A percentile compares a stretch with the other conserved stretches of the same genome.
Evolutionary conservation across 2,888 invertebrate species (phyloP).

Genomic region (Hetaerina titia): DNA sequence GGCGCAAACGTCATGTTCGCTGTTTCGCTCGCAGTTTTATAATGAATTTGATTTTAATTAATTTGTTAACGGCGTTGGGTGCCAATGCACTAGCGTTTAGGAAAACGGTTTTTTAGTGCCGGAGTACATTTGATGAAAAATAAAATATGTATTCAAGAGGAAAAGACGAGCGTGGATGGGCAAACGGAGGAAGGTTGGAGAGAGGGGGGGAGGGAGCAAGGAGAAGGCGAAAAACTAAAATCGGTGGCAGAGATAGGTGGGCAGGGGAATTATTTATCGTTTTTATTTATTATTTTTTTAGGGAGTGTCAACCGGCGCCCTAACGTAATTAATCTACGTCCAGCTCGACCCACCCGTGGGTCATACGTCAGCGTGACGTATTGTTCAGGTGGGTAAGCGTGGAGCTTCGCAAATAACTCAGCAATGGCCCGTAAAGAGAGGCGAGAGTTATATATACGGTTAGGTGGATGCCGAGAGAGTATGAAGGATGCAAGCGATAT

Average conservation of each 20-base stretch:
- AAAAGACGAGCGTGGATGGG: not conserved
- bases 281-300: constrained; percentile 9
- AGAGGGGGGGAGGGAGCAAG: not conserved
- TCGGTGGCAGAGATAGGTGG: not conserved
- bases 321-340: constrained; percentile 61
- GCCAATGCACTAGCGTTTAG: constrained; percentile 20
- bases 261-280: not conserved
- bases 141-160: not conserved
- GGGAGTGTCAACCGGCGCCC: not conserved
- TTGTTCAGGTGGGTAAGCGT: constrained; percentile 39
- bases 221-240: not conserved
- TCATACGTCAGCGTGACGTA: constrained; percentile 55
- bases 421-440: not conserved
- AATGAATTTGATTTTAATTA: constrained; percentile 54
- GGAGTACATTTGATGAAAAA: not conserved
- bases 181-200: not conserved
- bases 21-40: not conserved
- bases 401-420: not conserved
- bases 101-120: not conserved
- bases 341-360: not conserved
- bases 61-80: constrained; percentile 27
- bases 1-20: not conserved
- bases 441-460: not conserved
- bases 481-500: not conserved
- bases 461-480: not conserved